Evolutionary conservation across 1,140 invertebrate species (phyloP), one percentile per base, ranked within the genome.

Genomic region (Calliopsis andreniformis): DNA sequence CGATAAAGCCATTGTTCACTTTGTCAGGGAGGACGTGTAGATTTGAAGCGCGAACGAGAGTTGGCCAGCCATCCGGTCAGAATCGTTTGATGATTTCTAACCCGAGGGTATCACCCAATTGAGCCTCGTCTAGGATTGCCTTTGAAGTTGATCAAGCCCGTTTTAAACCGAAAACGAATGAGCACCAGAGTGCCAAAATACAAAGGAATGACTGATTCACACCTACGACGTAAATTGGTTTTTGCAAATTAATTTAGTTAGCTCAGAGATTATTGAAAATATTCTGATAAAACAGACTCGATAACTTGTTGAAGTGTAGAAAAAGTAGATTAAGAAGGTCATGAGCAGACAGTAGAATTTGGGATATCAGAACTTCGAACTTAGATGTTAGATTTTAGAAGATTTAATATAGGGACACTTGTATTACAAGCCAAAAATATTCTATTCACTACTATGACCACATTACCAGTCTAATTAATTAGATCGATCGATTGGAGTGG

Each of bases 71-170:
- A 55, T 39, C 66, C 80, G 35, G 35, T 10, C 35, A 45, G 55
- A 49, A 78, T 51, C 77, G 79, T 82, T 86, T 81, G 82, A 86
- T 70, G 84, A 81, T 75, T 85, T 68, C 72, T 85, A 85, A 87
- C 79, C 80, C 73, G 63, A 47, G 66, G 77, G 81, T 79, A 83
- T 83, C 81, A 84, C 42, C 76, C 84, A 85, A 85, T 88, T 83
- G 87, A 82, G 69, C 82, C 80, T 30, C 77, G 75, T 10, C 77
- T 28, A 61, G 72, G 70, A 72, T 69, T 72, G 63, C 81, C 85
- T 88, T 88, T 88, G 87, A 87, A 82, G 84, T 84, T 70, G 80
- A 79, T 56, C 75, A 71, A 67, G 69, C 69, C 55, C 59, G 72
- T 83, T 79, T 77, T 81, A 83, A 66, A 80, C 45, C 72, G 79